phyloP scores from a whole-genome alignment of 2,888 invertebrate species.

The Acanthacorydalis orientalis region DNA sequence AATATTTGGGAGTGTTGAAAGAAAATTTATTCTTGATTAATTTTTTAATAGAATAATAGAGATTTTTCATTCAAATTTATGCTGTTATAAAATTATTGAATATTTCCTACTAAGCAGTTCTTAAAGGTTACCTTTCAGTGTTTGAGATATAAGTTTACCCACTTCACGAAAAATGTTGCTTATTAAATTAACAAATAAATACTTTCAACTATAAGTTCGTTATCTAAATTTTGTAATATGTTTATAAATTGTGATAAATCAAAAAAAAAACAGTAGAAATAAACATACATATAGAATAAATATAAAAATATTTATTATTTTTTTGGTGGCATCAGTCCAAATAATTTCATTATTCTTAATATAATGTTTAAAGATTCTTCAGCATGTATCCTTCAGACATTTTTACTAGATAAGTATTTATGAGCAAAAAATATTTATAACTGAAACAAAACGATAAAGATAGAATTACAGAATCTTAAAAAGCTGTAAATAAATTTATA shows the following conservation, averaged over 20 bases:
- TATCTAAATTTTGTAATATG: not conserved
- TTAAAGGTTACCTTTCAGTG: not conserved
- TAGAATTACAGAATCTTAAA: too few relatives aligned
- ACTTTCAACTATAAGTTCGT: slow-evolving; percentile 2
- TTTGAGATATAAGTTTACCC: not conserved
- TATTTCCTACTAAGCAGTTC: too few relatives aligned
- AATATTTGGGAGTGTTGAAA: too few relatives aligned
- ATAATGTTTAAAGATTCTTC: slow-evolving; percentile 7
- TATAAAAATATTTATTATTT: not conserved
- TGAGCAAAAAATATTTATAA: not conserved
- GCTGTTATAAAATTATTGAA: too few relatives aligned
- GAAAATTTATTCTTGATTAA: too few relatives aligned
- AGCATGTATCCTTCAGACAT: not conserved
- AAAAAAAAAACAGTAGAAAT: not conserved
- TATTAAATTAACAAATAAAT: not conserved
- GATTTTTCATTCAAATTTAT: too few relatives aligned
- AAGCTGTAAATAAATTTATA: too few relatives aligned
- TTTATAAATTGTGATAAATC: slow-evolving; percentile 1
- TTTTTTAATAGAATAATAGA: too few relatives aligned
- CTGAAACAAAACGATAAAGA: too few relatives aligned
- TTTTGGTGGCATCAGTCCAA: slow-evolving; percentile 8
- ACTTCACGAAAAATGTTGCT: not conserved
- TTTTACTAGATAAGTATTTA: not conserved
- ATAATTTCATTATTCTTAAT: slow-evolving; percentile 5
- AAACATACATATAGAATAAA: not conserved